Evolutionary conservation across 2,888 invertebrate genomes (phyloP).

Genomic region (Macrosoma leucophasiata): DNA sequence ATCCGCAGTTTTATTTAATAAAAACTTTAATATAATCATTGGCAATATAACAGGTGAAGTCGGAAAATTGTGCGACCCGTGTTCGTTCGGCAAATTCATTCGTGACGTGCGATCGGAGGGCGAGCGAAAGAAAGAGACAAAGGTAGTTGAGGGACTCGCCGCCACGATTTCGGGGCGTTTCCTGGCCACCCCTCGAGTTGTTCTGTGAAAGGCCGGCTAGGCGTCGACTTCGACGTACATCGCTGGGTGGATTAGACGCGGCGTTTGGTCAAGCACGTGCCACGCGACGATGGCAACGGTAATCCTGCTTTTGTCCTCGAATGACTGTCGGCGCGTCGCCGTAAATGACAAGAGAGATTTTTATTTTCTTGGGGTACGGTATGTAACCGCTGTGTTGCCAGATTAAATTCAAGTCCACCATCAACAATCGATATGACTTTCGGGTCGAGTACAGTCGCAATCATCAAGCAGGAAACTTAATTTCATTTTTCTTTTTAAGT

Average conservation of each 20-base stretch:
- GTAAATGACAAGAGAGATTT: conserved; percentile 12
- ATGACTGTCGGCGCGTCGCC: conserved; percentile 6
- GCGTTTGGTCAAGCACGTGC: background rate
- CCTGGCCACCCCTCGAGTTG: conserved; percentile 32
- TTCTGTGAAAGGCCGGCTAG: conserved; percentile 15
- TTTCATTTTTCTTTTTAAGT: too few relatives aligned
- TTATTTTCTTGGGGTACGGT: conserved; percentile 9
- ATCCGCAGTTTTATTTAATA: conserved; percentile 14
- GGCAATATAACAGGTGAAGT: background rate
- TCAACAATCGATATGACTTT: too few relatives aligned
- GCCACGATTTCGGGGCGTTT: conserved; percentile 51
- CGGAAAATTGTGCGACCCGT: conserved; percentile 30
- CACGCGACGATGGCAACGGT: conserved; percentile 1
- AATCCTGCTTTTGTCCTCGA: background rate
- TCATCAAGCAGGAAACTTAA: too few relatives aligned
- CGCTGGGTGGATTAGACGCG: conserved; percentile 6
- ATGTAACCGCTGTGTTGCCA: conserved; percentile 3
- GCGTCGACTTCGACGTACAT: conserved; percentile 9
- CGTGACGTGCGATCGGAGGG: conserved; percentile 29
- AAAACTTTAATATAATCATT: conserved; percentile 20
- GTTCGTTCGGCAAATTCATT: conserved; percentile 39
- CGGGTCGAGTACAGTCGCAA: too few relatives aligned
- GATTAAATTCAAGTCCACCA: conserved; percentile 1
- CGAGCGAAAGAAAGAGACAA: conserved; percentile 53
- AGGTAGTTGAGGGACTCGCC: conserved; percentile 32